Conservation (phyloP, 2,113 vertebrate genomes). For the Laterallus jamaicensis region DNA sequence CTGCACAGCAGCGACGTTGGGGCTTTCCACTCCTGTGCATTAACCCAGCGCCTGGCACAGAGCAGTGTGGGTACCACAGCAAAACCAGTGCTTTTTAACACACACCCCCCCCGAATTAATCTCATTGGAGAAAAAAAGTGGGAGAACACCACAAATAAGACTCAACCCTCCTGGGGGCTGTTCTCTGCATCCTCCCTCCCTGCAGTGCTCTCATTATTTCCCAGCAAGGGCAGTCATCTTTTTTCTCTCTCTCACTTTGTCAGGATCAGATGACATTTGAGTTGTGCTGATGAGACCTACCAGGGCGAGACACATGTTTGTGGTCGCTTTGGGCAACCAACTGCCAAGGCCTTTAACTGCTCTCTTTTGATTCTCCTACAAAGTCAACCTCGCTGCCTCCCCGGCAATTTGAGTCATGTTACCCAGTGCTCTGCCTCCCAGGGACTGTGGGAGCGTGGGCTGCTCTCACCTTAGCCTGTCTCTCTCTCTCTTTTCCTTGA, state of each 20-base stretch:
- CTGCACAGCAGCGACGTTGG: neutral
- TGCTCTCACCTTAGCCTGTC: neutral
- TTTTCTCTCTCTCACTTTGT: neutral
- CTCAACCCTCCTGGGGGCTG: neutral
- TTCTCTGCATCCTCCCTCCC: neutral
- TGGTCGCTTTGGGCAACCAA: conserved; percentile 33
- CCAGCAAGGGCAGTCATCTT: neutral
- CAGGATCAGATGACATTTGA: conserved; percentile 40
- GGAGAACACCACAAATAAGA: neutral
- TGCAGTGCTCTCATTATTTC: neutral
- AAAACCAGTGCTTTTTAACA: neutral
- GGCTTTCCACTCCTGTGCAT: neutral
- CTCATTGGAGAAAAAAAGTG: neutral
- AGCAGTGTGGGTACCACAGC: neutral
- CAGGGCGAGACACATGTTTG: conserved; percentile 48
- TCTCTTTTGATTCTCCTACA: neutral
- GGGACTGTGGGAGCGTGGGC: neutral
- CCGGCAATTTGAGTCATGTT: neutral
- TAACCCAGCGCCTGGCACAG: neutral
- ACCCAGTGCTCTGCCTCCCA: neutral
- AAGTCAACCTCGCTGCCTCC: neutral
- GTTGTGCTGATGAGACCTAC: conserved; percentile 45
- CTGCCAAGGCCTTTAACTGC: conserved; percentile 46
- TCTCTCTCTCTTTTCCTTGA: neutral
- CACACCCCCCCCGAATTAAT: neutral